These are phyloP conservation scores for Dryas iulia DNA, from an alignment of 1,140 invertebrate species.

Conservation along the genomic window DNA sequence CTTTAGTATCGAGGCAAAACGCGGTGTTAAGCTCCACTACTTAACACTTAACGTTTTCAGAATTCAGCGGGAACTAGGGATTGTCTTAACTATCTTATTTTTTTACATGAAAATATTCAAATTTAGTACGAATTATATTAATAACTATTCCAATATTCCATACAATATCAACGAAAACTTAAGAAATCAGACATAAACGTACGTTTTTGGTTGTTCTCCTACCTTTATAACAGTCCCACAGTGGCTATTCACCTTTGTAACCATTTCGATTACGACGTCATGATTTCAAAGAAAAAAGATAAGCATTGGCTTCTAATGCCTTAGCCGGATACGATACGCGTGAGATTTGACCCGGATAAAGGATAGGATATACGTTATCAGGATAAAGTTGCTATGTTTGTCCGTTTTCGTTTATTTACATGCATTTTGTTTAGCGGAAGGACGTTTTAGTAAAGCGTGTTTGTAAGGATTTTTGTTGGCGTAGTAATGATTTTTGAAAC, in stretches of 20 bases:
- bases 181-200: background rate
- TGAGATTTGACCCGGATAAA: constrained; percentile 45
- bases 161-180: background rate
- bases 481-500: background rate
- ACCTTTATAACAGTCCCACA: background rate
- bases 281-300: constrained; percentile 54
- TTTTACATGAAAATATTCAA: no score
- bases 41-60: no score
- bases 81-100: no score
- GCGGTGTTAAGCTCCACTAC: no score
- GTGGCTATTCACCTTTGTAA: constrained; percentile 43
- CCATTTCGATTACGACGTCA: constrained; percentile 60
- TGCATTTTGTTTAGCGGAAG: constrained; percentile 22
- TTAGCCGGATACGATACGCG: constrained; percentile 40
- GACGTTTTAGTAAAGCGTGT: background rate
- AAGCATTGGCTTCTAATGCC: constrained; percentile 57
- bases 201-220: background rate
- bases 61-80: no score
- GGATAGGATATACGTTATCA: constrained; percentile 50
- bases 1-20: no score
- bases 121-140: no score
- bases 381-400: constrained; percentile 22
- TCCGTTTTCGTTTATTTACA: constrained; percentile 37
- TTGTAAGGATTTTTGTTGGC: background rate
- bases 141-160: no score